phyloP scores from a whole-genome alignment of 2,888 invertebrate species.

The Eledona agricola region DNA sequence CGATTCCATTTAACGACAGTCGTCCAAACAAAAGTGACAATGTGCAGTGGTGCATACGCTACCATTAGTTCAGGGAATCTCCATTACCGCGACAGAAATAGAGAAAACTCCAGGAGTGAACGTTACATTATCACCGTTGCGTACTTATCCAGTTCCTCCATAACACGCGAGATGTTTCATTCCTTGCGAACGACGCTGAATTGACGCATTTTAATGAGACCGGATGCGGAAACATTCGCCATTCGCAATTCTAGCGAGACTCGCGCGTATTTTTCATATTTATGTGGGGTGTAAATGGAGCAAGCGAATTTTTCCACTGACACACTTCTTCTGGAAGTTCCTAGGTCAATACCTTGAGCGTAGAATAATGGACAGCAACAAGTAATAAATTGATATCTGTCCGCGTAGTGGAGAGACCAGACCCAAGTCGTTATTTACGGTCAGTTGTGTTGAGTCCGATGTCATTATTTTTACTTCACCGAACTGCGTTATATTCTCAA shows the following conservation, averaged over 20 bases:
- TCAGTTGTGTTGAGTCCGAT: slow-evolving; percentile 4
- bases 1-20: slow-evolving; percentile 32
- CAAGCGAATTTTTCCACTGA: not conserved
- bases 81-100: slow-evolving; percentile 23
- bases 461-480: slow-evolving; percentile 11
- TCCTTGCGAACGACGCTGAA: slow-evolving; percentile 40
- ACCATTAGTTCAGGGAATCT: slow-evolving; percentile 16
- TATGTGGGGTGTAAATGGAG: slow-evolving; percentile 4
- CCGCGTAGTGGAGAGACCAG: slow-evolving; percentile 9
- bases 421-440: slow-evolving; percentile 15
- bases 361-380: slow-evolving; percentile 15
- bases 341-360: slow-evolving; percentile 6
- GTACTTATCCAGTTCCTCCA: slow-evolving; percentile 35
- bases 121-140: slow-evolving; percentile 29
- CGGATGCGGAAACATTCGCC: slow-evolving; percentile 41
- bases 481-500: not conserved
- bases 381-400: slow-evolving; percentile 28
- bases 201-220: slow-evolving; percentile 46
- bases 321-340: not conserved
- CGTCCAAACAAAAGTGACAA: slow-evolving; percentile 25
- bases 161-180: slow-evolving; percentile 31
- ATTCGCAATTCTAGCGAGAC: slow-evolving; percentile 21
- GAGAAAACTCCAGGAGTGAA: slow-evolving; percentile 27
- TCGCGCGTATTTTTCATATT: slow-evolving; percentile 28
- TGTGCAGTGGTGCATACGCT: slow-evolving; percentile 23